Base-by-base conservation (phyloP, 2,113 vertebrate genomes). In the Irena cyanogastra region DNA sequence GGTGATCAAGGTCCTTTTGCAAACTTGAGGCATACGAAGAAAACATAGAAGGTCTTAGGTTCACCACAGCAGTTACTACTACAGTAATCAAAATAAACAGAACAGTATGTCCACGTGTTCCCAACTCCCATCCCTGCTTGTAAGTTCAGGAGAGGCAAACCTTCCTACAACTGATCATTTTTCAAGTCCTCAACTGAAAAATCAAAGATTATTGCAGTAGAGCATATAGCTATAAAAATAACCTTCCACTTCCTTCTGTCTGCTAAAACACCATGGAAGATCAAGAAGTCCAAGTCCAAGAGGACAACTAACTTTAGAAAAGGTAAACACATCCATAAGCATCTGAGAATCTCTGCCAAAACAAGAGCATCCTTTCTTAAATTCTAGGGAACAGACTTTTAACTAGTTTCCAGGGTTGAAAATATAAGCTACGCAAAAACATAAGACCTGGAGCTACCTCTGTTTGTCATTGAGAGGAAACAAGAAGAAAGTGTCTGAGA, bases 81-180 rank as follows among this genome's bases (percentile, higher is more conserved):
- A 63, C 6, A 77, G 31, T 23, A 90, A 92, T 81, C 68, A 90
- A 90, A 93, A 92, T 42, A 93, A 96, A 83, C 22, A 68, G 64
- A 49, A 10, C 24, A 68, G 33, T 4, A 1, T 6, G 22, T 22
- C 63, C 61, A 45, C 0, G 0, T 56, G 50, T 79, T 83, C 50
- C 28, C 54, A 74, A 24, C 16, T 65, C 56, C 64, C 54, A 78
- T n/a, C 37, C 33, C 47, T 74, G 11, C 39, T 54, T 63, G 13
- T 39, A 69, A 30, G 42, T 33, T 75, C 30, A 47, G 24, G 56
- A 68, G 61, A 90, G 47, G 8, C 15, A 93, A 90, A 59, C 3
- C 7, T 68, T 70, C 50, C 41, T 52, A 83, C 70, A 52, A 45
- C 6, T 26, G 27, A 35, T 47, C 4, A 27, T 49, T 88, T 94